A percentile compares a stretch with the other conserved stretches of the same genome.
These are phyloP conservation scores for Porites australiensis DNA, from an alignment of 64 coral and sea anemone genomes.

Conservation along the genomic window DNA sequence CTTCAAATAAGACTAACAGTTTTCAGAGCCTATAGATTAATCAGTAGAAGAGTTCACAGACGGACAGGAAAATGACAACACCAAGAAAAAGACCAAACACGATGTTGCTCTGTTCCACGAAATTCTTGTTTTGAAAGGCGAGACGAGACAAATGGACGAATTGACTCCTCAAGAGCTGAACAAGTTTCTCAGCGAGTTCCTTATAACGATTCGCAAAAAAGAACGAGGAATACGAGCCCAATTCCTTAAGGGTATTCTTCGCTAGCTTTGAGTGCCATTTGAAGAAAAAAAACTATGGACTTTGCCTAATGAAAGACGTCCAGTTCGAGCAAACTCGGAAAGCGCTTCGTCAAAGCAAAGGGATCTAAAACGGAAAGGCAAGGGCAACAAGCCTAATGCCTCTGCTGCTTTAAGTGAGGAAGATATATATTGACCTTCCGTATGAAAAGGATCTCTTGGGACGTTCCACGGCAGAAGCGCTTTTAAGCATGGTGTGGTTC, in stretches of 20 bases:
- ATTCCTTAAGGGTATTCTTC: constrained; percentile 54
- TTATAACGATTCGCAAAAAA: constrained; percentile 32
- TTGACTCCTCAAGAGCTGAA: constrained; percentile 2
- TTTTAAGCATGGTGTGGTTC: not conserved
- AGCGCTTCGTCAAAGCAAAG: constrained; percentile 77
- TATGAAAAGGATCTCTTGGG: not conserved
- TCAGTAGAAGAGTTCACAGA: constrained; percentile 15
- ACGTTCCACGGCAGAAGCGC: not conserved
- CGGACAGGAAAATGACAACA: constrained; percentile 2
- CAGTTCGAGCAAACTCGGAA: constrained; percentile 64
- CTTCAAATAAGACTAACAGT: not conserved
- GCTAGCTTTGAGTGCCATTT: constrained; percentile 71
- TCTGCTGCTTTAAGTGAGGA: constrained; percentile 17
- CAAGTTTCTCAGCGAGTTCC: constrained; percentile 2
- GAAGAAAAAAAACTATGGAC: constrained; percentile 61
- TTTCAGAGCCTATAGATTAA: not conserved
- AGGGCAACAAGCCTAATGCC: constrained; percentile 60
- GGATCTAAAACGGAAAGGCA: constrained; percentile 26
- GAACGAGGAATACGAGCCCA: constrained; percentile 69
- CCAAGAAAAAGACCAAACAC: not conserved
- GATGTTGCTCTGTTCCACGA: not conserved
- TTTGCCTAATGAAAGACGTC: constrained; percentile 56
- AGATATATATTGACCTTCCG: not conserved
- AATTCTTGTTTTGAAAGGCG: not conserved
- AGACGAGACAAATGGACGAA: not conserved